Percentiles rank a stretch among this genome's conserved stretches.
These are phyloP conservation scores for Brachyptera risi DNA, from an alignment of 2,888 invertebrate species.

Conservation along the genomic window DNA sequence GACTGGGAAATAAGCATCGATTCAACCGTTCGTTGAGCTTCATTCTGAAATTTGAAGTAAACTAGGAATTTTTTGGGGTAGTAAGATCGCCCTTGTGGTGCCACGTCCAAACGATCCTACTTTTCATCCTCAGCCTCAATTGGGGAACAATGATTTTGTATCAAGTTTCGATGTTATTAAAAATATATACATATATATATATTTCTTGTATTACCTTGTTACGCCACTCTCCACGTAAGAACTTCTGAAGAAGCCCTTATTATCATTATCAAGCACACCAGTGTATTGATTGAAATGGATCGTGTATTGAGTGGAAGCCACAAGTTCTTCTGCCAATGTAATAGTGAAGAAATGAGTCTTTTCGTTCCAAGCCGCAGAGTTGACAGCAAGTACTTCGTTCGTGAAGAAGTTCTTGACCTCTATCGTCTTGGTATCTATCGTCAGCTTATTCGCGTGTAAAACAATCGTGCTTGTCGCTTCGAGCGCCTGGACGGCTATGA, in stretches of 20 bases:
- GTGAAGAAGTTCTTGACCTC: not conserved
- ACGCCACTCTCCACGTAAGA: constrained; percentile 21
- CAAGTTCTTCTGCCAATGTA: constrained; percentile 36
- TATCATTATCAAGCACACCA: constrained; percentile 31
- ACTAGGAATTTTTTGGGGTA: no score
- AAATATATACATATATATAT: no score
- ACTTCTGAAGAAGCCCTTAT: constrained; percentile 31
- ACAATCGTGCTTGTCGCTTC: constrained; percentile 46
- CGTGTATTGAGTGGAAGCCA: constrained; percentile 13
- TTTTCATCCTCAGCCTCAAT: no score
- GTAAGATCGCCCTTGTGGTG: no score
- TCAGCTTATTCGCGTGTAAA: constrained; percentile 23
- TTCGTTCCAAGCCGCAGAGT: not conserved
- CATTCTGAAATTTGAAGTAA: no score
- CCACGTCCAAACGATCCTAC: no score
- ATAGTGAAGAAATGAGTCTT: constrained; percentile 57
- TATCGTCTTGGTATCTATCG: constrained; percentile 3
- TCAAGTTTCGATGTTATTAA: no score
- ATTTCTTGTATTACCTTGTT: no score
- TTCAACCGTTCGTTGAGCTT: no score
- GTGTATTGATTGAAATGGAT: constrained; percentile 24
- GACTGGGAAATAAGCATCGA: no score
- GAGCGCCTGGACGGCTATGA: not conserved
- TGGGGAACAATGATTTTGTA: no score
- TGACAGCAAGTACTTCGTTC: not conserved